Base-by-base conservation (phyloP, 2,888 invertebrate species). In the Diarsia dahlii region DNA sequence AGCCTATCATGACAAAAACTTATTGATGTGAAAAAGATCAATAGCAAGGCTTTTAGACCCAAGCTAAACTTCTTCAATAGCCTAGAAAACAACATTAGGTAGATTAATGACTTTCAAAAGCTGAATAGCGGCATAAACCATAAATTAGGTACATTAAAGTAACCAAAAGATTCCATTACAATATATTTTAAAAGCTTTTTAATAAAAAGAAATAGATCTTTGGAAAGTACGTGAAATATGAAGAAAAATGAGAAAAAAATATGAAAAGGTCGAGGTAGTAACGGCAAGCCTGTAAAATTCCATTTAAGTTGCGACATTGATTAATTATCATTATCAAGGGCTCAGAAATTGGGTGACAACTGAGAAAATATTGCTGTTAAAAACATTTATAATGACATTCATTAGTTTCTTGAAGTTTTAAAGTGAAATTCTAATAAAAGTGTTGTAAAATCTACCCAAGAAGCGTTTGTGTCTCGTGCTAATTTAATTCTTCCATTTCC, bases 241-340 rank as follows among this genome's bases (percentile, higher is more conserved):
- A 86, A 82, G 88, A 87, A 90, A 90, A 90, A 87, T 89, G 86
- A 84, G 78, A 87, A 90, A 70, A 89, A 88, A 86, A 87, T 87
- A 90, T 88, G 83, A 88, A 88, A 90, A 90, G 88, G 89, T 78
- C 84, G 84, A 83, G 82, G 86, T 86, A 84, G 84, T 79, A 18
- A 84, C 68, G 67, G 77, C 89, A 84, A 89, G 90, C 89, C 90
- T 85, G 85, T 88, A 84, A 89, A 89, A 90, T 90, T 88, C 90
- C 90, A 91, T 92, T 90, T 91, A 90, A 85, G 87, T 81, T 84
- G 74, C 66, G 92, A 91, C 92, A 87, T 89, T 92, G 92, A 92
- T 92, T 92, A 92, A 92, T 92, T 92, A 91, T 88, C 78, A 88
- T 86, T 87, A 86, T 88, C 86, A 87, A 74, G 64, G 80, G 70